These are phyloP conservation scores for Ecdyonurus torrentis DNA, from an alignment of 2,888 invertebrate genomes.

Conservation along the genomic window DNA sequence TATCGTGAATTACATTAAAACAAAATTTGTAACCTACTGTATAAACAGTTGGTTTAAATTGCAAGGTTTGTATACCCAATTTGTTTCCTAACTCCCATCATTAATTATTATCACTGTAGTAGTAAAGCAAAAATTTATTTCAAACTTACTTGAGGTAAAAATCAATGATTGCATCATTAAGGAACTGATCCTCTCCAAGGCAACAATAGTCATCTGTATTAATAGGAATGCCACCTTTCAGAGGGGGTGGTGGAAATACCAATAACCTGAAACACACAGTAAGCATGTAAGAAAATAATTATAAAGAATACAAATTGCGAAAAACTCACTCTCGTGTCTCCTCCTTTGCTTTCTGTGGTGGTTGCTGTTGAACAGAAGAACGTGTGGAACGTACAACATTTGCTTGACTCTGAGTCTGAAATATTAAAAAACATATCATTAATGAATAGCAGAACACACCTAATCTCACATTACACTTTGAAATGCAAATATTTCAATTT, in stretches of 20 bases:
- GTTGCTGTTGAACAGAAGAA: background rate
- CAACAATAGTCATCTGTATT: slow-evolving; percentile 90
- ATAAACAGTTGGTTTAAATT: background rate
- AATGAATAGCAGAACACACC: too few species aligned
- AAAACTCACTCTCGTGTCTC: background rate
- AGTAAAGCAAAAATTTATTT: background rate
- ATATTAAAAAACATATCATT: too few species aligned
- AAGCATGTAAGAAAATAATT: background rate
- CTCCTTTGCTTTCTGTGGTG: background rate
- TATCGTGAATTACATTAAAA: too few species aligned
- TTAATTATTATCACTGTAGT: background rate
- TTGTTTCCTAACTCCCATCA: background rate
- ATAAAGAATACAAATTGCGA: background rate
- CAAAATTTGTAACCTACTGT: background rate
- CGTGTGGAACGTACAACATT: background rate
- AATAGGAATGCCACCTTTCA: slow-evolving; percentile 73
- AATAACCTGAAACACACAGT: slow-evolving; percentile 37
- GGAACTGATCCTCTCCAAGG: slow-evolving; percentile 79
- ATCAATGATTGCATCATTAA: slow-evolving; percentile 96
- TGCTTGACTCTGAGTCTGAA: background rate
- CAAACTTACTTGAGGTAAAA: slow-evolving; percentile 70
- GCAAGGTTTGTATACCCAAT: too few species aligned
- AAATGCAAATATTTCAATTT: background rate
- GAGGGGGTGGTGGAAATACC: slow-evolving; percentile 65
- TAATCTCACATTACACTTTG: background rate